Percentiles rank a stretch among this genome's conserved stretches.
Evolutionary conservation across 2,113 vertebrate genomes (phyloP).

Genomic region (Grammomys surdaster): DNA sequence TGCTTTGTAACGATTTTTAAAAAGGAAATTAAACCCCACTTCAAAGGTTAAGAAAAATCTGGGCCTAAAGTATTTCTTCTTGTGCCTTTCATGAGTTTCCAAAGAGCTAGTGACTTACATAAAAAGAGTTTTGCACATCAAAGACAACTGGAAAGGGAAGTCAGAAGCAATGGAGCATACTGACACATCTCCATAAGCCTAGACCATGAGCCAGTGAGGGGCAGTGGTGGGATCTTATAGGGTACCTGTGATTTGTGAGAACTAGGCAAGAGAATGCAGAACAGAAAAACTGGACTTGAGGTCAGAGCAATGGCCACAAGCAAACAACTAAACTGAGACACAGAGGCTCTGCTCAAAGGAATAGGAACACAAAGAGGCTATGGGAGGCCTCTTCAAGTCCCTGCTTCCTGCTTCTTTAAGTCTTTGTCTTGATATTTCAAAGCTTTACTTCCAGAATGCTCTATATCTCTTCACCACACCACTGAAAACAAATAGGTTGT

Average conservation of each 20-base stretch:
- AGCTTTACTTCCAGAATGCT: neutral
- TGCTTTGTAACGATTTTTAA: neutral
- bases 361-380: neutral
- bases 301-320: neutral
- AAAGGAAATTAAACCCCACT: neutral
- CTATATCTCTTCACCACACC: rapidly evolving
- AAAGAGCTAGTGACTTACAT: neutral
- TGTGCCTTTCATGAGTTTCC: neutral
- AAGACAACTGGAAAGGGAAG: neutral
- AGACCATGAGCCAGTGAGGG: neutral
- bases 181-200: neutral
- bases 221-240: rapidly evolving
- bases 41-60: neutral
- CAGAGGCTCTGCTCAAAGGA: neutral
- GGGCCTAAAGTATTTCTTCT: neutral
- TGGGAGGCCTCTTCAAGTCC: no score
- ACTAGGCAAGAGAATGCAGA: neutral
- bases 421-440: neutral
- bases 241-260: neutral
- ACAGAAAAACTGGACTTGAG: neutral
- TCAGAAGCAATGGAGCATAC: neutral
- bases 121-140: neutral
- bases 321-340: neutral
- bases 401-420: neutral
- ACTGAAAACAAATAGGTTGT: neutral